These are phyloP conservation scores for cattle (Bos taurus) DNA, from an alignment of 2,113 vertebrate species.

Conservation along the genomic window DNA sequence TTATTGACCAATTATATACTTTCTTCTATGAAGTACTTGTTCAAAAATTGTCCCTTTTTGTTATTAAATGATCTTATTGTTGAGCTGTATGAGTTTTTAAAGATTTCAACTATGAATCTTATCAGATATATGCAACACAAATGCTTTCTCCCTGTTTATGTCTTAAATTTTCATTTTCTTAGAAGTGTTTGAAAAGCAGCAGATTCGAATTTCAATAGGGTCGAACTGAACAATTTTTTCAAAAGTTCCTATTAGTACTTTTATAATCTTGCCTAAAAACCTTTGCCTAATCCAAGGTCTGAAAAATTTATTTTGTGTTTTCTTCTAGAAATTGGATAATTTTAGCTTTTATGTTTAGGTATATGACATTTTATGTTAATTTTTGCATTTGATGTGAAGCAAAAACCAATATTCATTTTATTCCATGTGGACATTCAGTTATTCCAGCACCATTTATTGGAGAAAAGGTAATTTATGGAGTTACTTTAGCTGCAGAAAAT, in stretches of 20 bases:
- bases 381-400: neutral
- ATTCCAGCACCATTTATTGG: neutral
- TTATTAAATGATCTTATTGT: neutral
- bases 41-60: neutral
- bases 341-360: neutral
- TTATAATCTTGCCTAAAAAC: neutral
- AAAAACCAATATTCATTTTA: neutral
- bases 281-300: neutral
- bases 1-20: neutral
- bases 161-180: neutral
- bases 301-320: neutral
- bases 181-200: neutral
- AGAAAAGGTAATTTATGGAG: neutral
- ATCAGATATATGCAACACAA: neutral
- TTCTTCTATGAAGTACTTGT: neutral
- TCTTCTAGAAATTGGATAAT: neutral
- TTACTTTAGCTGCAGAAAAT: neutral
- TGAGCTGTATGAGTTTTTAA: neutral
- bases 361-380: neutral
- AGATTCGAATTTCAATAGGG: neutral
- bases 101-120: neutral
- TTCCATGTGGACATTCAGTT: neutral
- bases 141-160: neutral
- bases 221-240: neutral
- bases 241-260: neutral